Percentiles rank a stretch among this genome's conserved stretches.
These are phyloP conservation scores for fruit fly (Drosophila melanogaster) DNA, from an alignment of 1,140 invertebrate genomes.

Conservation along the genomic window Release_6_plus_ISO1_MT NT_033779.5:17899501-17900000, in stretches of 20 bases:
- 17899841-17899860: conserved; percentile 5
- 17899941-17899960: conserved; percentile 75
- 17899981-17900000: conserved; percentile 17
- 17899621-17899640: conserved; percentile 28
- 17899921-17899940: conserved; percentile 78
- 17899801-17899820: conserved; percentile 36
- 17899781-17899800: conserved; percentile 53
- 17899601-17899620: conserved; percentile 45
- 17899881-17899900: conserved; percentile 43
- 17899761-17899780: conserved; percentile 71
- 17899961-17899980: conserved; percentile 40
- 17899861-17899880: conserved; percentile 6
- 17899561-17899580: conserved; percentile 31
- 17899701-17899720: conserved; percentile 22
- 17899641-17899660: conserved; percentile 42
- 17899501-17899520: conserved; percentile 22
- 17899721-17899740: conserved; percentile 45
- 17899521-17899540: conserved; percentile 24
- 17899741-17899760: conserved; percentile 49
- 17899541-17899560: conserved; percentile 20
- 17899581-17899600: conserved; percentile 54
- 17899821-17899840: conserved; percentile 68
- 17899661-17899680: conserved; percentile 62
- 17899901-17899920: conserved; percentile 58
- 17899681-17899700: conserved; percentile 18